Percentiles rank a stretch among this genome's conserved stretches.
phyloP scores from a whole-genome alignment of 2,888 invertebrate genomes.

The Drosophila dives region DNA sequence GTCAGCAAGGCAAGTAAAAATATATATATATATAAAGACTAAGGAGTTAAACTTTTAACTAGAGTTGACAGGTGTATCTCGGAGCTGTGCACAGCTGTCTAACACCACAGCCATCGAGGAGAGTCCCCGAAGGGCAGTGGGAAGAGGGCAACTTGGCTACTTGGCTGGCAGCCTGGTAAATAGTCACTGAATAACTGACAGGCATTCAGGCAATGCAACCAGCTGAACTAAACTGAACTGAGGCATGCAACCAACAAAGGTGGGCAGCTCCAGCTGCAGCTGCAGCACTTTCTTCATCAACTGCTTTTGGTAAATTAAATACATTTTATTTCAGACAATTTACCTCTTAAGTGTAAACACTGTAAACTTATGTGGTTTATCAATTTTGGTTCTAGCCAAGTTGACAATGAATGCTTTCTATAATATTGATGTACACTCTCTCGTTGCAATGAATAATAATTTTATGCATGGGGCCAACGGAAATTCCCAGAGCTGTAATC shows the following conservation, averaged over 20 bases:
- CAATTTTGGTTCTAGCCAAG: conserved; percentile 6
- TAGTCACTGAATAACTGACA: conserved; percentile 60
- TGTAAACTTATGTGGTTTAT: conserved; percentile 25
- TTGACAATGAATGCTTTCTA: conserved; percentile 28
- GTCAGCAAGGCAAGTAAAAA: neutral
- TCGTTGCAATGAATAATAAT: conserved; percentile 71
- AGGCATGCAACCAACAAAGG: conserved; percentile 20
- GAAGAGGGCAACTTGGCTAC: conserved; percentile 25
- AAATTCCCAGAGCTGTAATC: conserved; percentile 54
- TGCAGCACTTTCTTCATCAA: conserved; percentile 31
- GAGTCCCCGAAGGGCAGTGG: conserved; percentile 27
- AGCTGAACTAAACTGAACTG: conserved; percentile 21
- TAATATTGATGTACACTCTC: conserved; percentile 52
- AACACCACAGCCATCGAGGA: conserved; percentile 39
- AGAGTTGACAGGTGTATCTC: conserved; percentile 36
- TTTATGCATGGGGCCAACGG: conserved; percentile 36
- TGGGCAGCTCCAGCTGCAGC: conserved; percentile 8
- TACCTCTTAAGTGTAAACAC: conserved; percentile 5
- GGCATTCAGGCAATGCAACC: conserved; percentile 57
- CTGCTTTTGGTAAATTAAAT: conserved; percentile 19
- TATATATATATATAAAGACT: neutral
- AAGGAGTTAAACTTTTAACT: conserved; percentile 9
- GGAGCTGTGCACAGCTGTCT: conserved; percentile 26
- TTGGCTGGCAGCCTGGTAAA: conserved; percentile 10
- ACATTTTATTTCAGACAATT: conserved; percentile 35